Percentiles rank a stretch among this genome's conserved stretches.
phyloP scores from a whole-genome alignment of 2,797 vertebrate genomes.

The Tolypeutes matacus region DNA sequence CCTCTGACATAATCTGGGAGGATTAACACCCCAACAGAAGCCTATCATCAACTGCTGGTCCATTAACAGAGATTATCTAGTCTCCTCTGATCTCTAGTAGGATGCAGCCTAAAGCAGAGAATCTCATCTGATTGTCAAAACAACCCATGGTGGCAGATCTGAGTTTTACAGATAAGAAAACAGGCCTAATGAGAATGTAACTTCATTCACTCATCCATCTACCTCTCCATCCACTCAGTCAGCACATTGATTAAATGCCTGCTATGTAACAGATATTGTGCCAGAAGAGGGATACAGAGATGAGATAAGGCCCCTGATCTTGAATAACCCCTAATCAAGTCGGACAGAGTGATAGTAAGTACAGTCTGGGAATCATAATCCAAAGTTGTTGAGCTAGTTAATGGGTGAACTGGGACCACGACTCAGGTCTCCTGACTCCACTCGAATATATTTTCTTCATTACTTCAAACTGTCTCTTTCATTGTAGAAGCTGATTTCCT shows the following conservation, averaged over 20 bases:
- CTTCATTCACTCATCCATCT: background rate
- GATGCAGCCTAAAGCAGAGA: background rate
- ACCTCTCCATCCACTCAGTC: background rate
- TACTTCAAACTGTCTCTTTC: constrained; percentile 34
- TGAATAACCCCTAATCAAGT: background rate
- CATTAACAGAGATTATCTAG: background rate
- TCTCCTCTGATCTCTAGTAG: background rate
- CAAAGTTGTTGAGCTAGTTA: background rate
- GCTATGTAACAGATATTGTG: background rate
- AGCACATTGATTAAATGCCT: background rate
- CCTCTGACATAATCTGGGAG: background rate
- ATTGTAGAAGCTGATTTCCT: constrained; percentile 43
- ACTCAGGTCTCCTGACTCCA: background rate
- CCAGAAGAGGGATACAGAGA: background rate
- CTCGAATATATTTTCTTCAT: background rate
- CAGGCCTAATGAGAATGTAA: background rate
- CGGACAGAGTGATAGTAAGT: background rate
- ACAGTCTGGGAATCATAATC: rapidly evolving
- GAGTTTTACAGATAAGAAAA: constrained; percentile 9
- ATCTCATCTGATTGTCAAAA: background rate
- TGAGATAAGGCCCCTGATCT: background rate
- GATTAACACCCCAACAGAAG: background rate
- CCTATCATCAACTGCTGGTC: background rate
- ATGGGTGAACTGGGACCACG: background rate
- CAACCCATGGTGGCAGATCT: background rate